Evolutionary conservation across 2,888 invertebrate genomes (phyloP).

Genomic region (Chymomyza amoena): DNA sequence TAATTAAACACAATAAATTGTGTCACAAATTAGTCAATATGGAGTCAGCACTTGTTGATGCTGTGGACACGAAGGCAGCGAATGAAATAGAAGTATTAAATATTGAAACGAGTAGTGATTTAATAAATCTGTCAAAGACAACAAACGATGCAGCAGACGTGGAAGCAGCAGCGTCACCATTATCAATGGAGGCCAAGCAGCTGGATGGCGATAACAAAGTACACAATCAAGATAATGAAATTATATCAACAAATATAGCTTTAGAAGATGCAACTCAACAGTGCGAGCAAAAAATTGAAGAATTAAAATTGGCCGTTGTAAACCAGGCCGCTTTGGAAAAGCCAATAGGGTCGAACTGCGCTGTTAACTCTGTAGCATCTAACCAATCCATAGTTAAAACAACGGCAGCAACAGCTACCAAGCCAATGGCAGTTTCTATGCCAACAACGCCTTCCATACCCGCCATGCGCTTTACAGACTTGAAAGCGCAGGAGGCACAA

Average conservation of each 20-base stretch:
- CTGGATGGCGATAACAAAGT: conserved; percentile 45
- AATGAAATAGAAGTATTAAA: conserved; percentile 20
- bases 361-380: conserved; percentile 7
- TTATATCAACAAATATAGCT: conserved; percentile 11
- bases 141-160: conserved; percentile 2
- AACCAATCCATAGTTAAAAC: background rate
- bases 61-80: conserved; percentile 31
- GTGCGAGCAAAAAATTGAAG: conserved; percentile 14
- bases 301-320: conserved; percentile 37
- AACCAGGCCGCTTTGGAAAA: conserved; percentile 19
- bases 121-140: conserved; percentile 16
- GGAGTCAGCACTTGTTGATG: conserved; percentile 28
- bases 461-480: conserved; percentile 38
- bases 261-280: conserved; percentile 19
- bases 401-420: background rate
- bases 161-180: conserved; percentile 9
- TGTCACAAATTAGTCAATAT: conserved; percentile 13
- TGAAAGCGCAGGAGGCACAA: conserved; percentile 32
- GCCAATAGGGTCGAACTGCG: background rate
- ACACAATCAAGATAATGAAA: conserved; percentile 26
- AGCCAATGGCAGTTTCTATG: background rate
- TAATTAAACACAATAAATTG: background rate
- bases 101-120: conserved; percentile 25
- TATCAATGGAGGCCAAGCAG: conserved; percentile 24
- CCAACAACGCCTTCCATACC: conserved; percentile 19